phyloP scores from a whole-genome alignment of 2,888 invertebrate species.

The Rhingia rostrata region DNA sequence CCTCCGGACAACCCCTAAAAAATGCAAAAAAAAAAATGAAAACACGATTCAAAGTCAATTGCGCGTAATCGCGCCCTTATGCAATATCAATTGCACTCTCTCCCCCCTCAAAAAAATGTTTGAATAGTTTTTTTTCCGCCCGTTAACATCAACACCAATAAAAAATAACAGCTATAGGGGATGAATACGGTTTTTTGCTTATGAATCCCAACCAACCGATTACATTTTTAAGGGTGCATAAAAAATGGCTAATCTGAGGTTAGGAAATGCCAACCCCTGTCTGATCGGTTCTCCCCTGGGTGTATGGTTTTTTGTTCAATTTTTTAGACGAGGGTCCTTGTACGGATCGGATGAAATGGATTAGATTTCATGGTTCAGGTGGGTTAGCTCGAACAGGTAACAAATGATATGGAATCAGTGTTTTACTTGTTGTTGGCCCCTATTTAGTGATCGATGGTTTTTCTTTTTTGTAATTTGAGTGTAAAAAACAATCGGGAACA shows the following conservation, averaged over 20 bases:
- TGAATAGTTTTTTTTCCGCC: slow-evolving; percentile 1
- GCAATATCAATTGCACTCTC: slow-evolving; percentile 60
- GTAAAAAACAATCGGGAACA: slow-evolving; percentile 66
- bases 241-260: slow-evolving; percentile 73
- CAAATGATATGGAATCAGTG: slow-evolving; percentile 50
- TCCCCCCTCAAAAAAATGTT: slow-evolving; percentile 32
- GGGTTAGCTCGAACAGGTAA: slow-evolving; percentile 44
- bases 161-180: slow-evolving; percentile 51
- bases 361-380: slow-evolving; percentile 72
- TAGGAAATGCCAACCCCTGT: slow-evolving; percentile 43
- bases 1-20: slow-evolving; percentile 53
- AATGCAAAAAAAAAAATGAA: slow-evolving; percentile 25
- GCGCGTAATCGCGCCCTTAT: slow-evolving; percentile 71
- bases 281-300: slow-evolving; percentile 43
- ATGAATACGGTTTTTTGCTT: slow-evolving; percentile 21
- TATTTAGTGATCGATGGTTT: slow-evolving; percentile 60
- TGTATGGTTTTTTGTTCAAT: slow-evolving; percentile 18
- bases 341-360: slow-evolving; percentile 49
- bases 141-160: slow-evolving; percentile 38
- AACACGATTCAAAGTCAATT: slow-evolving; percentile 57
- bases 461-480: slow-evolving; percentile 60
- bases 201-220: slow-evolving; percentile 20
- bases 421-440: slow-evolving; percentile 52
- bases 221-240: slow-evolving; percentile 20
- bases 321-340: slow-evolving; percentile 54